phyloP scores from a whole-genome alignment of 2,888 invertebrate species.

The Alviniconcha strummeri region DNA sequence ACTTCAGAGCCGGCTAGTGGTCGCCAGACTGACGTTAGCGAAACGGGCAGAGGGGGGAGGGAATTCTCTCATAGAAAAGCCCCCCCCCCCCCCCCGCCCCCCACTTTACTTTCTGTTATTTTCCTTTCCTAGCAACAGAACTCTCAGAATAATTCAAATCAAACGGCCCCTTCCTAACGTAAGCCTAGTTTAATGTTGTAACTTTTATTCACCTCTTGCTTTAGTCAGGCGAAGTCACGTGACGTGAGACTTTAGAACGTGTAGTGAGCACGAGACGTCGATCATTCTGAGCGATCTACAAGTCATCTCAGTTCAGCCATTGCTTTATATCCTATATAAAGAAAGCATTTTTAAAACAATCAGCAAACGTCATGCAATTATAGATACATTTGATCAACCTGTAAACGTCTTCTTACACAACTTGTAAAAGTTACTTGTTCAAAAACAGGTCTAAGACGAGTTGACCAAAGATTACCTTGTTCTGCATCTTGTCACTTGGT shows the following conservation, averaged over 20 bases:
- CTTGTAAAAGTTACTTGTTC: not conserved
- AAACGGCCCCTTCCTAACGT: not conserved
- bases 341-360: not conserved
- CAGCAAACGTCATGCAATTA: not conserved
- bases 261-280: not conserved
- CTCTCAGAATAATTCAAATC: not conserved
- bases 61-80: too few relatives aligned
- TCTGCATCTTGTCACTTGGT: not conserved
- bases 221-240: conserved; percentile 5
- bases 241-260: not conserved
- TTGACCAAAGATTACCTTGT: not conserved
- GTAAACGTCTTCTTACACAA: not conserved
- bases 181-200: not conserved
- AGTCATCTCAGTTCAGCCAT: not conserved
- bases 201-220: conserved; percentile 1
- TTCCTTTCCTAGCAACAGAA: not conserved
- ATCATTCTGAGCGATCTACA: not conserved
- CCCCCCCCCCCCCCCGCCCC: too few relatives aligned
- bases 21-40: not conserved
- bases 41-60: not conserved
- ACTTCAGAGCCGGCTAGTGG: not conserved
- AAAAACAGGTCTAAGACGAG: not conserved
- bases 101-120: too few relatives aligned
- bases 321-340: not conserved
- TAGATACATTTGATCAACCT: not conserved